These are phyloP conservation scores for Cataglyphis altisquamis DNA, from an alignment of 2,888 invertebrate species.

Conservation along the genomic window DNA sequence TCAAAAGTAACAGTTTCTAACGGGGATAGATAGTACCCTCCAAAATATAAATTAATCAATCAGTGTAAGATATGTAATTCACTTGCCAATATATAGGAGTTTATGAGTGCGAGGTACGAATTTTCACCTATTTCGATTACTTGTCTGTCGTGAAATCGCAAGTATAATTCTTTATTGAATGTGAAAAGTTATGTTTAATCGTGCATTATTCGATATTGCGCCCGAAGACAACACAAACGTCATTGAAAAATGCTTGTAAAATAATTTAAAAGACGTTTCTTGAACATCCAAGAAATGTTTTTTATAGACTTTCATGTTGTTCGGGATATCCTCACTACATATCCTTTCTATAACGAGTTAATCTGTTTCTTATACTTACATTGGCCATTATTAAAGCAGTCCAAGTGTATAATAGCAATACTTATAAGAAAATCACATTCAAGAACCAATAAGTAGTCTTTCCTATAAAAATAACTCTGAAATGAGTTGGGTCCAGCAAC, in stretches of 20 bases:
- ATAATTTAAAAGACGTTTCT: background rate
- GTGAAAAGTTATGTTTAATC: conserved; percentile 24
- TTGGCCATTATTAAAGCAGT: conserved; percentile 67
- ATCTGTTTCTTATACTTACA: conserved; percentile 52
- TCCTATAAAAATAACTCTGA: conserved; percentile 82
- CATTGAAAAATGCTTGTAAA: background rate
- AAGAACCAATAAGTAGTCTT: conserved; percentile 70
- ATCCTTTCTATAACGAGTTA: conserved; percentile 27
- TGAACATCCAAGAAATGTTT: background rate
- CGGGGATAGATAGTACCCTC: background rate
- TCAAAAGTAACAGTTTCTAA: conserved; percentile 54
- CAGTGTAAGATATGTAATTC: conserved; percentile 39
- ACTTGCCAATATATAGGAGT: conserved; percentile 24
- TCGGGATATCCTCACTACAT: background rate
- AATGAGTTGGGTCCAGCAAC: conserved; percentile 78
- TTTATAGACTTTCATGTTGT: background rate
- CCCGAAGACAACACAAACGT: background rate
- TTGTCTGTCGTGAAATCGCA: conserved; percentile 11
- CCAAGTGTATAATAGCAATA: conserved; percentile 58
- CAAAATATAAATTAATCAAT: conserved; percentile 30
- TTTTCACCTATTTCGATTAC: conserved; percentile 31
- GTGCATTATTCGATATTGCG: conserved; percentile 10
- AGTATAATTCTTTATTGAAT: conserved; percentile 15
- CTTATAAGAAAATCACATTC: conserved; percentile 64
- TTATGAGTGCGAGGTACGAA: conserved; percentile 18